phyloP scores from a whole-genome alignment of 2,888 invertebrate genomes.

The Chirona hameri region DNA sequence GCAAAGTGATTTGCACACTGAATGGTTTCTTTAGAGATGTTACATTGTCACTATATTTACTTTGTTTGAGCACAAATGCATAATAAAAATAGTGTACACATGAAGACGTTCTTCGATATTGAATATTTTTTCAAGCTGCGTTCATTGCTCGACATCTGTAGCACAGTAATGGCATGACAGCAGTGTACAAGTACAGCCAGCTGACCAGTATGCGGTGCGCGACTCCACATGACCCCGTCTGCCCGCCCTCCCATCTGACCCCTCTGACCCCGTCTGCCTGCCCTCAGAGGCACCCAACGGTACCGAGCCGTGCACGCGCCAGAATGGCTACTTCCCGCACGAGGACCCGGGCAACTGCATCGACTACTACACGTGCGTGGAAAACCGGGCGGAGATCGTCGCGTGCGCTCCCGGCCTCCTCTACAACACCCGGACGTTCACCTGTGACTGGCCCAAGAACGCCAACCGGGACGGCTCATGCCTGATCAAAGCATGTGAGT shows the following conservation, averaged over 20 bases:
- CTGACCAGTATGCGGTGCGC: not conserved
- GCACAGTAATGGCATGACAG: too few species aligned
- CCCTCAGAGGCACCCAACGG: conserved; percentile 52
- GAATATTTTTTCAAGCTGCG: too few species aligned
- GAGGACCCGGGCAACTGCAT: conserved; percentile 77
- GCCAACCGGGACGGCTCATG: conserved; percentile 75
- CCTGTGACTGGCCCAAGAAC: conserved; percentile 83
- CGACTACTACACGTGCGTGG: conserved; percentile 83
- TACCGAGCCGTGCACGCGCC: conserved; percentile 62
- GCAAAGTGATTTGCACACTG: too few species aligned
- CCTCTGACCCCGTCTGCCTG: conserved; percentile 53
- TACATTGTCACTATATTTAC: too few species aligned
- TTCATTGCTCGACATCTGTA: too few species aligned
- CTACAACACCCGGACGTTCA: conserved; percentile 83
- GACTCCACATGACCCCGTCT: not conserved
- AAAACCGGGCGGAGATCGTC: conserved; percentile 63
- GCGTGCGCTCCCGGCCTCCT: conserved; percentile 85
- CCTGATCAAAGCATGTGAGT: conserved; percentile 40
- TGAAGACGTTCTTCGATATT: too few species aligned
- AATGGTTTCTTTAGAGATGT: too few species aligned
- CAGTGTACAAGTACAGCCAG: too few species aligned
- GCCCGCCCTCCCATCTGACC: not conserved
- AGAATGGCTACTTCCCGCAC: conserved; percentile 87
- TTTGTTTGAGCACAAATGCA: too few species aligned
- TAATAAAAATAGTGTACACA: too few species aligned